Percentiles rank a stretch among this genome's conserved stretches.
These are phyloP conservation scores for Heterodera carotae DNA, from an alignment of 1,140 invertebrate species.

Conservation along the genomic window DNA sequence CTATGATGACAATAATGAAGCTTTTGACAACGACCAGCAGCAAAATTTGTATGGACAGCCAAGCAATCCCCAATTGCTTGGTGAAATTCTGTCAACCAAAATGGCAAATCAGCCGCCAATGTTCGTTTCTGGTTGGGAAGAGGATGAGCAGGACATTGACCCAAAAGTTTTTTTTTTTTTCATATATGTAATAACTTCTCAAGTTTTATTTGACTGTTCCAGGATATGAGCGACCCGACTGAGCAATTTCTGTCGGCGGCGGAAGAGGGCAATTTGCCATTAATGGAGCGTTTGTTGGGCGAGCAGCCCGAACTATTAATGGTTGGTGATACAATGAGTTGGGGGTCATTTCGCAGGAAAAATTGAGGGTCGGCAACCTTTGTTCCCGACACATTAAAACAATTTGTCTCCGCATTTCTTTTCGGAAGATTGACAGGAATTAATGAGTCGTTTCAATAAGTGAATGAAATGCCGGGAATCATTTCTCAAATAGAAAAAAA, in stretches of 20 bases:
- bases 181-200: too few species aligned
- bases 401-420: too few species aligned
- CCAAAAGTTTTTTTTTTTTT: not conserved
- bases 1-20: not conserved
- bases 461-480: too few species aligned
- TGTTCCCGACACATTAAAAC: too few species aligned
- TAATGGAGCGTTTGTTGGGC: conserved; percentile 44
- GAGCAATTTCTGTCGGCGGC: conserved; percentile 63
- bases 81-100: not conserved
- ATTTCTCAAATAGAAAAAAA: too few species aligned
- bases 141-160: conserved; percentile 50
- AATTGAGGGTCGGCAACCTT: too few species aligned
- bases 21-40: not conserved
- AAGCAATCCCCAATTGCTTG: not conserved
- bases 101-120: conserved; percentile 45
- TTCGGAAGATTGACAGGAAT: too few species aligned
- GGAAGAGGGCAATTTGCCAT: conserved; percentile 57
- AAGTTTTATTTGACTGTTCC: not conserved
- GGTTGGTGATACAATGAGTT: not conserved
- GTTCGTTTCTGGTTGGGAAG: conserved; percentile 64
- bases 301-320: conserved; percentile 44
- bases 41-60: not conserved
- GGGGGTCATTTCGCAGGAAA: too few species aligned
- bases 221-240: conserved; percentile 53
- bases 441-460: too few species aligned